Evolutionary conservation across 1,140 invertebrate species (phyloP), one percentile per base, ranked within the genome.

Genomic region (Tenebrio molitor): DNA sequence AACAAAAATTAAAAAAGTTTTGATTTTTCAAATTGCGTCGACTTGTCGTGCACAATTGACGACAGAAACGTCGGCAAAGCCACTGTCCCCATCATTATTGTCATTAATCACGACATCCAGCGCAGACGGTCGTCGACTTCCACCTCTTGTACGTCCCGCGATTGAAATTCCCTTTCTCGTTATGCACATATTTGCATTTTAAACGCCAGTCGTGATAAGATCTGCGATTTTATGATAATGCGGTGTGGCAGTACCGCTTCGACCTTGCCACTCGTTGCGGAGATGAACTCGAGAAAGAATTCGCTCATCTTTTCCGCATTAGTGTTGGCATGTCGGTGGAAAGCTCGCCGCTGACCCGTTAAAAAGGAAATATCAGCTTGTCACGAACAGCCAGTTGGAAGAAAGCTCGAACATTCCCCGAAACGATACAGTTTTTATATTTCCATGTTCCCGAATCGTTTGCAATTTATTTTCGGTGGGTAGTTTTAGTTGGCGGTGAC

Each of bases 311-410:
- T 58, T 15, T 16, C 23, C 3, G 23, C 7, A 33, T 33, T 58
- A 58, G 21, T 29, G 21, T 15, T 53, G 46, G 21, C 46, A 53
- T 53, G 50, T 29, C 23, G 23, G 3, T 4, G 42, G 42, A 46
- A 46, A 46, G 17, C 4, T 15, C 50, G 25, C 23, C 50, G 19
- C 19, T 58, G 50, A 58, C 50, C 50, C 50, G 50, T 58, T 29
- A 58, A 58, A 58, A 29, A 58, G 50, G 50, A 58, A 58, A 58
- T 58, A 58, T 58, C 50, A 25, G 23, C 50, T 25, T 58, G 50
- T 58, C 50, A 58, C 50, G 50, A 58, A 58, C 50, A 58, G 50
- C 19, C 50, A 58, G 46, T 53, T 53, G 21, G 1, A 53, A 58
- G 50, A 58, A 58, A 58, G 4, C 50, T 5, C 50, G 14, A 15